Base-by-base conservation (phyloP, 2,888 invertebrate species). In the Caenorhabditis doughertyi region DNA sequence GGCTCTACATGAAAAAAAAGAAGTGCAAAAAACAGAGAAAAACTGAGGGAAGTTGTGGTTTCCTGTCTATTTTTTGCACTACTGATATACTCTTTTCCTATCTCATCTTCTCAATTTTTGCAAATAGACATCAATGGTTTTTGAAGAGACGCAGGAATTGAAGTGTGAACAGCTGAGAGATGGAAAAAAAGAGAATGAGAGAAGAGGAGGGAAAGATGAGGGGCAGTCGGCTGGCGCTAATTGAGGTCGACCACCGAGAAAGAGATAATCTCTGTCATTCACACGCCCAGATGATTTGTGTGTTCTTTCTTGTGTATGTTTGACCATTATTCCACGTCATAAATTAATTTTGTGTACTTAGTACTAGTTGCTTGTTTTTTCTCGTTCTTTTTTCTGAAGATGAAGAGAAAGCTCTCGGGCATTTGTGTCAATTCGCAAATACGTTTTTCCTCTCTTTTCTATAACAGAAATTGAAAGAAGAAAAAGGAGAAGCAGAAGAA, bases 221-320 rank as follows among this genome's bases (percentile, higher is more conserved):
- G 29, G 67, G 67, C 76, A 76, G 76, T 58, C 77, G 68, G 77
- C 62, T 60, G 77, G 53, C 77, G 77, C 77, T 77, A 77, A 77
- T 77, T 77, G 77, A 77, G 68, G 77, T 58, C 67, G 76, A 76
- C 65, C 39, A 76, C 39, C 51, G 67, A 67, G 53, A 49, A 67
- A 49, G 44, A 76, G 76, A 76, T 76, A 53, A 76, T 76, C 67
- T 67, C 58, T 67, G 67, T 67, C 76, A 60, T 72, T 72, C 62
- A 51, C 76, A 74, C 74, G 65, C 65, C n/a, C 65, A 76, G 76
- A 68, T 76, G 67, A 76, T 67, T 76, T 67, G 74, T 67, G 47
- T 65, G 21, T 53, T 35, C 51, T 51, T 42, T 35, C 23, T 72
- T 60, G 42, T 60, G 71, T 55, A 13, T 58, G 9, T 29, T n/a